Evolutionary conservation across 2,888 invertebrate genomes (phyloP).

Genomic region (Ganaspis brasiliensis): DNA sequence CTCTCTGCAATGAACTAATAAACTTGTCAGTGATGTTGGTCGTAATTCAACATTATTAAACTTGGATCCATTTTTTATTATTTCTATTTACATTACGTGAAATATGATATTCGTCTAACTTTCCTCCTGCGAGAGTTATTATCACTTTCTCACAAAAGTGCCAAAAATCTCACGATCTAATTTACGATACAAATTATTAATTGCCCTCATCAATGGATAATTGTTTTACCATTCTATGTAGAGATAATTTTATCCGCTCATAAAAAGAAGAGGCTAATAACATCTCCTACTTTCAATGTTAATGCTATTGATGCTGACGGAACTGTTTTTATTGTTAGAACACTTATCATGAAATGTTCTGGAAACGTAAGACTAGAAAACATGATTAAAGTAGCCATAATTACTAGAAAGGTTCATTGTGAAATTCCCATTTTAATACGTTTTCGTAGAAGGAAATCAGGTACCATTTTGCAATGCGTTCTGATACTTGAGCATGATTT

Average conservation of each 20-base stretch:
- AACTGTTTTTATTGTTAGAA: slow-evolving; percentile 11
- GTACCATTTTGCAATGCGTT: neutral
- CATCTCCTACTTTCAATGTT: slow-evolving; percentile 16
- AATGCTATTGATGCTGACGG: neutral
- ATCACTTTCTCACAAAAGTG: slow-evolving; percentile 21
- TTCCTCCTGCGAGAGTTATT: neutral
- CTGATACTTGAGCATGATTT: slow-evolving; percentile 8
- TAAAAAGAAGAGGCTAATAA: slow-evolving; percentile 11
- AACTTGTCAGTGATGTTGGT: too few relatives aligned
- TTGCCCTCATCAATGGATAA: neutral
- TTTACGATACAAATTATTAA: neutral
- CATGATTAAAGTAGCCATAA: slow-evolving; percentile 5
- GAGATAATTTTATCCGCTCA: neutral
- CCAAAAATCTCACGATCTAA: neutral
- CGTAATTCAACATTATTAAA: too few relatives aligned
- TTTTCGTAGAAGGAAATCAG: slow-evolving; percentile 21
- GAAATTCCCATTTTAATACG: slow-evolving; percentile 6
- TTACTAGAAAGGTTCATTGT: slow-evolving; percentile 29
- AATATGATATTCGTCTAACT: too few relatives aligned
- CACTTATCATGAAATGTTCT: slow-evolving; percentile 21
- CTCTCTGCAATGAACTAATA: too few relatives aligned
- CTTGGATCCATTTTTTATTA: too few relatives aligned
- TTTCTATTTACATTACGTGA: too few relatives aligned
- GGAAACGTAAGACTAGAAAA: slow-evolving; percentile 7
- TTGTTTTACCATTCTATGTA: neutral